These are phyloP conservation scores for Pollenia labialis DNA, from an alignment of 2,888 invertebrate genomes.

Conservation along the genomic window DNA sequence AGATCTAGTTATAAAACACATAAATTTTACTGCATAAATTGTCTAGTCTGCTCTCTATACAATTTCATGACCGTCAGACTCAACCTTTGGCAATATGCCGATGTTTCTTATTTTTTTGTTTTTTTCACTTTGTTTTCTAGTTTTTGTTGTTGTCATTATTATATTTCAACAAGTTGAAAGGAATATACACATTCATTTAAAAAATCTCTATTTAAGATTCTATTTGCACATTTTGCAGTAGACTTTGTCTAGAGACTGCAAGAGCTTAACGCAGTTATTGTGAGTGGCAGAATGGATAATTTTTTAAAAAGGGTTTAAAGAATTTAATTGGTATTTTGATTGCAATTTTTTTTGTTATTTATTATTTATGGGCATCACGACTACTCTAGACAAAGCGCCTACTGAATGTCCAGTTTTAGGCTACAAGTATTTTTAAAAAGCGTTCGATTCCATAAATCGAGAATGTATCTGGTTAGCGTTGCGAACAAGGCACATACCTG, in stretches of 20 bases:
- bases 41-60: slow-evolving; percentile 53
- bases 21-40: slow-evolving; percentile 66
- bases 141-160: slow-evolving; percentile 32
- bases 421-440: too few species aligned
- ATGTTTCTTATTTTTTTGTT: slow-evolving; percentile 54
- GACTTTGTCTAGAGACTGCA: slow-evolving; percentile 40
- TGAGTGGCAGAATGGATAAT: slow-evolving; percentile 31
- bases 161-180: slow-evolving; percentile 69
- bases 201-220: slow-evolving; percentile 40
- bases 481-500: too few species aligned
- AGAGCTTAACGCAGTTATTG: slow-evolving; percentile 35
- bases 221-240: slow-evolving; percentile 34
- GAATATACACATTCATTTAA: slow-evolving; percentile 48
- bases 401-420: too few species aligned
- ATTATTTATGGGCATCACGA: too few species aligned
- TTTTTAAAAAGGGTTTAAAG: not conserved
- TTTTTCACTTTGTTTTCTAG: slow-evolving; percentile 12
- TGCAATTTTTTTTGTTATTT: too few species aligned
- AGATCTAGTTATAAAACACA: slow-evolving; percentile 3
- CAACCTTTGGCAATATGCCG: slow-evolving; percentile 73
- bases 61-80: slow-evolving; percentile 68
- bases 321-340: not conserved
- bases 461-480: too few species aligned
- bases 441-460: too few species aligned
- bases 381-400: too few species aligned